These are phyloP conservation scores for Rhinella marina DNA, from an alignment of 2,797 vertebrate species.

Conservation along the genomic window DNA sequence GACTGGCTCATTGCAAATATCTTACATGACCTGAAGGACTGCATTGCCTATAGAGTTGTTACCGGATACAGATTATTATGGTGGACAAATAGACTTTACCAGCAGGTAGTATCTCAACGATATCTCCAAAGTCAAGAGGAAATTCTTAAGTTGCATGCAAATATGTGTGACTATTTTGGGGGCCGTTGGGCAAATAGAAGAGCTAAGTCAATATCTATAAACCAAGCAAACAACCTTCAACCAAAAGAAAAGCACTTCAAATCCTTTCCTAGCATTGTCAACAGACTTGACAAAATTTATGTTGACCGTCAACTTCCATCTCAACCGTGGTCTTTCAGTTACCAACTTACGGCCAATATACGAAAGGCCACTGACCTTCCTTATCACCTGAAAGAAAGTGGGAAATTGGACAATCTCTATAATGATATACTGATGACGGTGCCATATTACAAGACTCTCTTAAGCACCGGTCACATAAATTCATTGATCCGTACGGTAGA, in stretches of 20 bases:
- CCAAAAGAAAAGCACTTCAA: background rate
- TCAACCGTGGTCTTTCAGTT: constrained; percentile 73
- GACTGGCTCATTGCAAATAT: constrained; percentile 75
- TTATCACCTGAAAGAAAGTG: constrained; percentile 74
- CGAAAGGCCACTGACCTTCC: constrained; percentile 76
- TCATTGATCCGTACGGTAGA: constrained; percentile 74
- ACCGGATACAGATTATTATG: constrained; percentile 69
- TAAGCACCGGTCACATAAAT: constrained; percentile 68
- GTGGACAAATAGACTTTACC: constrained; percentile 79
- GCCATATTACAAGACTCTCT: constrained; percentile 75
- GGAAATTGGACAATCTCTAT: constrained; percentile 68
- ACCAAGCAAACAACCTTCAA: constrained; percentile 28
- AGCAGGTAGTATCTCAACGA: constrained; percentile 70
- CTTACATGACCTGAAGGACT: constrained; percentile 74
- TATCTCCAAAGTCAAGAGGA: constrained; percentile 68
- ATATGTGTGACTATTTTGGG: constrained; percentile 76
- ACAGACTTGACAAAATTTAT: constrained; percentile 44
- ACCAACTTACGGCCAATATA: constrained; percentile 63
- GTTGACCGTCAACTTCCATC: constrained; percentile 68
- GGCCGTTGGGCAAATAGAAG: constrained; percentile 68
- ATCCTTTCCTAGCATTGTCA: background rate
- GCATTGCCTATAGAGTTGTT: constrained; percentile 69
- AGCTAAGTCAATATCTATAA: constrained; percentile 65
- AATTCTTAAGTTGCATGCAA: constrained; percentile 68
- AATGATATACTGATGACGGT: constrained; percentile 70